These are phyloP conservation scores for Allolobophora icterica DNA, from an alignment of 2,888 invertebrate genomes.

Conservation along the genomic window DNA sequence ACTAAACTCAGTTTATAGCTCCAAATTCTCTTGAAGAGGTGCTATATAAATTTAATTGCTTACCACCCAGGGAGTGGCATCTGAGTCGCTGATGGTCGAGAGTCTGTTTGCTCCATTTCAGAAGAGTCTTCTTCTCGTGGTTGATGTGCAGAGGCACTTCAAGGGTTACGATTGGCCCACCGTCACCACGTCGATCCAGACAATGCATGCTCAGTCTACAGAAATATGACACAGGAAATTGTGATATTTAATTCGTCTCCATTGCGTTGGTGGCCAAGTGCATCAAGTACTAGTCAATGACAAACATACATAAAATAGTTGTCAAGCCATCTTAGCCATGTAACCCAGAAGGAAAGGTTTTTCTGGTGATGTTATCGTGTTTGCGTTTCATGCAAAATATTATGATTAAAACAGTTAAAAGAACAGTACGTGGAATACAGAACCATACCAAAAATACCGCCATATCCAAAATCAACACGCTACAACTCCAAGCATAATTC, in stretches of 20 bases:
- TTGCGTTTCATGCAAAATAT: not conserved
- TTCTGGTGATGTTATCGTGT: not conserved
- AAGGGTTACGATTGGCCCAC: not conserved
- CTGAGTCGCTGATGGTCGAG: not conserved
- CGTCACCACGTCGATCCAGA: not conserved
- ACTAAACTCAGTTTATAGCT: too few species aligned
- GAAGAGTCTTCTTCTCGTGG: not conserved
- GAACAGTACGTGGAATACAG: not conserved
- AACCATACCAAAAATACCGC: too few species aligned
- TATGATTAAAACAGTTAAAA: not conserved
- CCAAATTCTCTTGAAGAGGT: too few species aligned
- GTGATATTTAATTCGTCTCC: not conserved
- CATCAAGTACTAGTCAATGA: too few species aligned
- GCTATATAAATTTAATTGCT: not conserved
- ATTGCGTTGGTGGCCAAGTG: too few species aligned
- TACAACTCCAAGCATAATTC: too few species aligned
- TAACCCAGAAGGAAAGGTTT: too few species aligned
- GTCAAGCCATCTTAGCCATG: too few species aligned
- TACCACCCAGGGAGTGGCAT: not conserved
- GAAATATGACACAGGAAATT: not conserved
- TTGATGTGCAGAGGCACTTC: not conserved
- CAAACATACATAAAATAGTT: too few species aligned
- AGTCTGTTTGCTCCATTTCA: conserved; percentile 1
- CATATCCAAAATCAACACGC: not conserved
- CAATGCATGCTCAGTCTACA: not conserved